Evolutionary conservation across 2,113 vertebrate species (phyloP).

Genomic region (Pedionomus torquatus): DNA sequence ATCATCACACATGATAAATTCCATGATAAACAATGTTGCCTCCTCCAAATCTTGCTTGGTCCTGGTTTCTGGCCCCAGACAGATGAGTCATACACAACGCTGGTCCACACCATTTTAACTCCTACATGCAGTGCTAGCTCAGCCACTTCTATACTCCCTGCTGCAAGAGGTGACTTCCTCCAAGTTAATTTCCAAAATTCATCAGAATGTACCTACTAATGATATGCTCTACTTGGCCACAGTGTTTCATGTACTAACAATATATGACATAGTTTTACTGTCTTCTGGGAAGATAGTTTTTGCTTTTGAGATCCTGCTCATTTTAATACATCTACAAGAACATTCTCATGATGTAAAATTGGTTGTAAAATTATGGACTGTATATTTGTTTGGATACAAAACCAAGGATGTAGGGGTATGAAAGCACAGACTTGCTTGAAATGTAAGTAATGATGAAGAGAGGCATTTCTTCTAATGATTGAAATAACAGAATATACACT

Average conservation of each 20-base stretch:
- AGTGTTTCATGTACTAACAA: background rate
- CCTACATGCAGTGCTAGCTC: background rate
- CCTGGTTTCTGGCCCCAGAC: background rate
- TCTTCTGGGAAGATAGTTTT: background rate
- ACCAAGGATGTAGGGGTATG: background rate
- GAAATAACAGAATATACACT: background rate
- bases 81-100: background rate
- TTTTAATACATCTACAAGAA: background rate
- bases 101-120: accelerated
- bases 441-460: background rate
- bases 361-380: background rate
- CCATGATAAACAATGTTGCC: background rate
- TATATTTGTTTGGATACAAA: background rate
- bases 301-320: background rate
- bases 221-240: background rate
- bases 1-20: background rate
- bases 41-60: background rate
- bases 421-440: background rate
- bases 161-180: background rate
- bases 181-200: background rate
- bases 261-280: background rate
- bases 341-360: background rate
- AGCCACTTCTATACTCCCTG: background rate
- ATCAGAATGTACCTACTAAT: background rate
- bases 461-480: background rate